These are phyloP conservation scores for Alectura lathami DNA, from an alignment of 2,113 vertebrate genomes.

Conservation along the genomic window DNA sequence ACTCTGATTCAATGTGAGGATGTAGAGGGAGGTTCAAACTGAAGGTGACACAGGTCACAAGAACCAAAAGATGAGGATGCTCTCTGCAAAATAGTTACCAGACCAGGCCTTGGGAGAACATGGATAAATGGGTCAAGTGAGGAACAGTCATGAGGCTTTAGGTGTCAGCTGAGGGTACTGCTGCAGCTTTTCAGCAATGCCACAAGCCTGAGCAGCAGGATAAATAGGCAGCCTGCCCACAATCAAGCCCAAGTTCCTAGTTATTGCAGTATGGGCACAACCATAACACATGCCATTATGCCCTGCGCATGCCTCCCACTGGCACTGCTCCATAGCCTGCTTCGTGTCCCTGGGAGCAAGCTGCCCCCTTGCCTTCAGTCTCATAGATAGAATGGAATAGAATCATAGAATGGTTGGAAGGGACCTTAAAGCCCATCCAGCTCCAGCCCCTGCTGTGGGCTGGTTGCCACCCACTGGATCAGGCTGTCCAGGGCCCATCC, in stretches of 20 bases:
- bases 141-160: background rate
- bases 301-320: rapidly evolving
- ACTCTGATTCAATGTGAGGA: background rate
- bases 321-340: background rate
- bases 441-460: background rate
- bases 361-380: rapidly evolving
- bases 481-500: background rate
- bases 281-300: background rate
- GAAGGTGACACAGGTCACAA: background rate
- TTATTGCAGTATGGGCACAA: background rate
- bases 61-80: background rate
- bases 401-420: background rate
- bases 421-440: background rate
- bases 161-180: background rate
- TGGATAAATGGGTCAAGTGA: background rate
- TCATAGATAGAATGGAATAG: background rate
- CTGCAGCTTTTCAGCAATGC: background rate
- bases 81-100: background rate
- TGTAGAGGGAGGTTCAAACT: background rate
- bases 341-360: background rate
- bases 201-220: background rate
- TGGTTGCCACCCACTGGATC: background rate
- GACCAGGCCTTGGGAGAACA: background rate
- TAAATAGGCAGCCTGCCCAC: background rate
- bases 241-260: background rate